Evolutionary conservation across 2,888 invertebrate genomes (phyloP), one percentile per base, ranked within the genome.

Genomic region (Mallateleia sp.): DNA sequence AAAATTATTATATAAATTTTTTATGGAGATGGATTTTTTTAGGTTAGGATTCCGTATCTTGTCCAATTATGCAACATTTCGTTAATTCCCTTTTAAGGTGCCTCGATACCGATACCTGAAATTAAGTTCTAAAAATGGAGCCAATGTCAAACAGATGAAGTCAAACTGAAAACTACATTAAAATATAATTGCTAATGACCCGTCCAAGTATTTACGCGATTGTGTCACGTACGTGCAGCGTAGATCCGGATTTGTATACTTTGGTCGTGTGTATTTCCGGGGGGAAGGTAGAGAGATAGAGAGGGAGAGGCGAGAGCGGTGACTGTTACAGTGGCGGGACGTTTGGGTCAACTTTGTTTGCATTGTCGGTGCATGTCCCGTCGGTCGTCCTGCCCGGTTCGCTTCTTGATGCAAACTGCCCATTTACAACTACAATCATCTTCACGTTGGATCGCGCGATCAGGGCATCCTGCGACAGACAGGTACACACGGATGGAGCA

Each of bases 381-480:
- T 90, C 91, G 82, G 64, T 60, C 83, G 69, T 60, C 72, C 75
- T 52, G 81, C 77, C 58, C 14, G 78, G 87, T 79, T 85, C 89
- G 93, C 93, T 94, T 94, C 94, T 94, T 94, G 93, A 94, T 94
- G 94, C 94, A 94, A 94, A 94, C 94, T 94, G 94, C 93, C 94
- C 94, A 94, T 94, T 94, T 94, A 94, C 93, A 94, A 94, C 94
- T 94, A 94, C 94, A 94, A 94, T 94, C 94, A 94, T 94, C 94
- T 94, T 93, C 91, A 91, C 92, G 92, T 93, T 91, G 93, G 92
- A 91, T 92, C 92, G 92, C 92, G 84, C 87, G 84, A 85, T 81
- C 81, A 77, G 62, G 38, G 75, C 45, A 67, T 74, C 69, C 86
- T 77, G 78, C 75, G 47, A 75, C 72, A 62, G 71, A 58, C 66